Evolutionary conservation across 1,140 invertebrate genomes (phyloP).

Genomic region (Archegozetes longisetosus): DNA sequence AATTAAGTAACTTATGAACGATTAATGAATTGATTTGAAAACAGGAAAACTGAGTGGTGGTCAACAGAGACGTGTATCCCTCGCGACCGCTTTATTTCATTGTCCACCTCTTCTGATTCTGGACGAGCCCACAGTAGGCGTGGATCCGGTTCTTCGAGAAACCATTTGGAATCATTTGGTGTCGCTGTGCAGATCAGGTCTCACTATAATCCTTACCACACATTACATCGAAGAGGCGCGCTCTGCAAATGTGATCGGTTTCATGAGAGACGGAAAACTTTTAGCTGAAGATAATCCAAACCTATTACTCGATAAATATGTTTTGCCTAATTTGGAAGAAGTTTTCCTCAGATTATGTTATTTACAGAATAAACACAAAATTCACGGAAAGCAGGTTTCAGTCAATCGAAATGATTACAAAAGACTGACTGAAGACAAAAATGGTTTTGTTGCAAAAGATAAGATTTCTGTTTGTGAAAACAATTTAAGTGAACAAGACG

Average conservation of each 20-base stretch:
- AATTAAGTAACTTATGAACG: no score
- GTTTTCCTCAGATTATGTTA: constrained; percentile 59
- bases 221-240: constrained; percentile 33
- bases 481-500: no score
- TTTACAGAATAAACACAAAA: background rate
- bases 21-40: background rate
- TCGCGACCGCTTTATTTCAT: constrained; percentile 78
- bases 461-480: no score
- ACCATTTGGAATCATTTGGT: constrained; percentile 79
- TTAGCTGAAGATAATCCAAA: constrained; percentile 28
- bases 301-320: constrained; percentile 23
- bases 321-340: constrained; percentile 50
- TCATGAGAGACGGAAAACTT: constrained; percentile 30
- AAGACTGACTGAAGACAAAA: background rate
- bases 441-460: background rate
- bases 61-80: constrained; percentile 75
- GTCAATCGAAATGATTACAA: background rate
- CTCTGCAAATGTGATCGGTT: constrained; percentile 27
- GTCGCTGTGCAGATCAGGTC: constrained; percentile 49
- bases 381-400: background rate
- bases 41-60: constrained; percentile 49
- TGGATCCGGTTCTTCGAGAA: constrained; percentile 70
- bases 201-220: constrained; percentile 32
- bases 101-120: constrained; percentile 69
- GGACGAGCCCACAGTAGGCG: constrained; percentile 72